Evolutionary conservation across 2,113 vertebrate species (phyloP), one percentile per base, ranked within the genome.

Genomic region (Mesitornis unicolor): DNA sequence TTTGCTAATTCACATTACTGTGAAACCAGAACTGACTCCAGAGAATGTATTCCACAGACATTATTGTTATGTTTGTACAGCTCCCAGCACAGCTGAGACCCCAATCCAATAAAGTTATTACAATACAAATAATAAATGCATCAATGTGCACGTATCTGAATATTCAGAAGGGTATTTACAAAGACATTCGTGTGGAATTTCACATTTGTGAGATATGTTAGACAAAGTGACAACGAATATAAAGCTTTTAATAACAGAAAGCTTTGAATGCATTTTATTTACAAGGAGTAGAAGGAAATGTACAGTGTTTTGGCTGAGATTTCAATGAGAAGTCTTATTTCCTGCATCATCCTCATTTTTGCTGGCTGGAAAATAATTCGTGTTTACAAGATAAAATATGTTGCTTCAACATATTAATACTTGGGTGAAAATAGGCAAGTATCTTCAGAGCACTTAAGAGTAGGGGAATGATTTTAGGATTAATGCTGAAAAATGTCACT

Each of bases 141-240:
- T 90, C 83, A 90, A 61, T 88, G 54, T 93, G 76, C 88, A 90
- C 79, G 60, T 93, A 93, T 87, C 88, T 94, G 93, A 95, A 95
- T 96, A 96, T 96, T 97, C 96, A 95, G 90, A 87, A 75, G 85
- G 91, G 87, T 64, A 86, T 94, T 96, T 89, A 81, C 73, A 48
- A 89, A 93, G 71, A 31, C 84, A 95, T 84, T 93, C 35, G 48
- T 90, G 71, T 7, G 16, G 75, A 77, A 21, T 90, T 88, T 92
- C 90, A 67, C 79, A 74, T 96, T 95, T 95, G 75, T 79, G 75
- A 74, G 90, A 80, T 75, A 31, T 51, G 61, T 75, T 84, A 80
- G 91, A 95, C 81, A 78, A 95, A 91, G 84, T 93, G 70, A 59
- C 50, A 89, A 90, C 40, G 80, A 94, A 87, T 81, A 77, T 20